Conservation (phyloP, 1,140 invertebrate genomes). For the Drosophila bipectinata region DNA sequence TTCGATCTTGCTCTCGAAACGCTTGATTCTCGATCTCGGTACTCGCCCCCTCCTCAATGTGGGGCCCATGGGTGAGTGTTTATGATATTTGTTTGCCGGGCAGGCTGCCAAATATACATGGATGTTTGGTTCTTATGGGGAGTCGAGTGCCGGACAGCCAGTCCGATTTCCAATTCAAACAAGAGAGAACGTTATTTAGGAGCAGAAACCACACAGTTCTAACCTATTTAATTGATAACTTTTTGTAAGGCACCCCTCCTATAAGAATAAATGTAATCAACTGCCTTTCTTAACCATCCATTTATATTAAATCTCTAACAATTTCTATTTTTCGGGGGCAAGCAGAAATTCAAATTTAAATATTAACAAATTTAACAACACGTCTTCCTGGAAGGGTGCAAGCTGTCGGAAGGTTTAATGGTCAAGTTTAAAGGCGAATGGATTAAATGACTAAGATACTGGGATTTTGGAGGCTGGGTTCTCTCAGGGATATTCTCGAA, state of each 20-base stretch:
- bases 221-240: too few relatives aligned
- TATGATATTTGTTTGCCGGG: conserved; percentile 57
- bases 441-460: neutral
- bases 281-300: neutral
- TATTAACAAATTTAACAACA: conserved; percentile 35
- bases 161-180: conserved; percentile 15
- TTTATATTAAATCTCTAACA: conserved; percentile 1
- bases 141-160: conserved; percentile 6
- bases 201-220: neutral
- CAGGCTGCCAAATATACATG: conserved; percentile 54
- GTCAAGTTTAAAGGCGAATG: neutral
- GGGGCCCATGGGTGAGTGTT: conserved; percentile 19
- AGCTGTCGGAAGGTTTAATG: neutral
- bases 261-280: neutral
- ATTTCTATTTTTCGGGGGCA: neutral
- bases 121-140: conserved; percentile 4
- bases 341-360: conserved; percentile 42
- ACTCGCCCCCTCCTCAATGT: conserved; percentile 5
- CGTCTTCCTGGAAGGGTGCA: neutral
- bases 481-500: conserved; percentile 26
- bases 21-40: conserved; percentile 32
- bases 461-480: neutral
- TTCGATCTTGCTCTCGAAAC: conserved; percentile 37
- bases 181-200: neutral
- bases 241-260: neutral